Percentiles rank a stretch among this genome's conserved stretches.
Evolutionary conservation across 2,888 invertebrate genomes (phyloP).

Genomic region (Drosophila flavopinicola): DNA sequence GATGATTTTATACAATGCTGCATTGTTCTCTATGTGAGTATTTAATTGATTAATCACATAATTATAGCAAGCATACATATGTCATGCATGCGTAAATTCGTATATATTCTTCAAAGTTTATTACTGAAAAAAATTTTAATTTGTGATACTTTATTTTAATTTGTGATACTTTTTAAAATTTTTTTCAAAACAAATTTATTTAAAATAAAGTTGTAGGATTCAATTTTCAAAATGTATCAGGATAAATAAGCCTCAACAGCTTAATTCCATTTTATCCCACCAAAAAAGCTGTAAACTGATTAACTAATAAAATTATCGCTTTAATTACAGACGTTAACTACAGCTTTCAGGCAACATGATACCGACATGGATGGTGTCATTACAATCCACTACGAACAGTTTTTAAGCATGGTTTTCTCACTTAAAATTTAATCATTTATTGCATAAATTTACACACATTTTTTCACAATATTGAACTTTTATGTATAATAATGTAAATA

Average conservation of each 20-base stretch:
- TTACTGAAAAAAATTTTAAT: background rate
- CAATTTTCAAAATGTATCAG: too few species aligned
- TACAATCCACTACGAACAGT: slow-evolving; percentile 97
- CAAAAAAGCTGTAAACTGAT: too few species aligned
- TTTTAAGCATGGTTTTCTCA: slow-evolving; percentile 95
- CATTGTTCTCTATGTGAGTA: slow-evolving; percentile 86
- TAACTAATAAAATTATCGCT: background rate
- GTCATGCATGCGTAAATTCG: too few species aligned
- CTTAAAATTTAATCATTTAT: slow-evolving; percentile 87
- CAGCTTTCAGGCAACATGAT: slow-evolving; percentile 94
- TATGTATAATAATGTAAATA: slow-evolving; percentile 39
- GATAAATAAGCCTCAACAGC: too few species aligned
- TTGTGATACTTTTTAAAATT: too few species aligned
- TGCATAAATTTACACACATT: slow-evolving; percentile 1
- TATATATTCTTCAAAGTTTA: background rate
- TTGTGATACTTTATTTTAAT: too few species aligned
- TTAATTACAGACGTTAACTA: slow-evolving; percentile 91
- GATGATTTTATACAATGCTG: slow-evolving; percentile 99
- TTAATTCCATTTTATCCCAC: too few species aligned
- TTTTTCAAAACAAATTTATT: too few species aligned
- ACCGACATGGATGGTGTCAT: slow-evolving; percentile 97
- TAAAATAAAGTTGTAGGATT: too few species aligned
- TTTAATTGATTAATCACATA: background rate
- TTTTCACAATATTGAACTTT: slow-evolving; percentile 1
- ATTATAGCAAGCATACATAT: background rate